Evolutionary conservation across 2,113 vertebrate genomes (phyloP).

Genomic region (Junco hyemalis): DNA sequence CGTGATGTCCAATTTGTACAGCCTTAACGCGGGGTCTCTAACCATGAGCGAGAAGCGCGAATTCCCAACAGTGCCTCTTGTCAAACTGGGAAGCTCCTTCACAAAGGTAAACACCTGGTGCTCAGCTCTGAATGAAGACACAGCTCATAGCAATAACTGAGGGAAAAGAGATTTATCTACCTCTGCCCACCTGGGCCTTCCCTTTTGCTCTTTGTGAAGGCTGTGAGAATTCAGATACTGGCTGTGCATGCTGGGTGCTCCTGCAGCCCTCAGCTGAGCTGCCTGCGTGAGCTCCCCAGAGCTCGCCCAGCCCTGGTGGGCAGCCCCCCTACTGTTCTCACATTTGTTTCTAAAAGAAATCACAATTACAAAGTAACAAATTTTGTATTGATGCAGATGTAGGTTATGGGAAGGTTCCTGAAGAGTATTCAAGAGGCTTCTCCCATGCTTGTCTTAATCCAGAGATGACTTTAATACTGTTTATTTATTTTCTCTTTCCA

Average conservation of each 20-base stretch:
- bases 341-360: fast-evolving
- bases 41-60: constrained; percentile 97
- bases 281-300: too few relatives aligned
- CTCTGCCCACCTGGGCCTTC: not conserved
- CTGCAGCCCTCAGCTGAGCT: not conserved
- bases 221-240: not conserved
- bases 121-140: not conserved
- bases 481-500: not conserved
- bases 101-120: constrained; percentile 81
- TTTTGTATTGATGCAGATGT: fast-evolving
- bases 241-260: fast-evolving
- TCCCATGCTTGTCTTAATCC: not conserved
- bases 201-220: not conserved
- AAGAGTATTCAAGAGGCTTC: not conserved
- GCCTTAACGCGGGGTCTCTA: constrained; percentile 93
- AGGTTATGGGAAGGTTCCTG: not conserved
- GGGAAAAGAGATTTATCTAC: not conserved
- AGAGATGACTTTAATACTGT: not conserved
- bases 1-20: constrained; percentile 99
- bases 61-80: constrained; percentile 94
- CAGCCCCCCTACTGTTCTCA: not conserved
- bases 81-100: constrained; percentile 98
- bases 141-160: not conserved
- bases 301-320: too few relatives aligned
- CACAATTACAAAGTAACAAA: not conserved